phyloP scores from a whole-genome alignment of 2,888 invertebrate genomes.

The Acleris cristana region DNA sequence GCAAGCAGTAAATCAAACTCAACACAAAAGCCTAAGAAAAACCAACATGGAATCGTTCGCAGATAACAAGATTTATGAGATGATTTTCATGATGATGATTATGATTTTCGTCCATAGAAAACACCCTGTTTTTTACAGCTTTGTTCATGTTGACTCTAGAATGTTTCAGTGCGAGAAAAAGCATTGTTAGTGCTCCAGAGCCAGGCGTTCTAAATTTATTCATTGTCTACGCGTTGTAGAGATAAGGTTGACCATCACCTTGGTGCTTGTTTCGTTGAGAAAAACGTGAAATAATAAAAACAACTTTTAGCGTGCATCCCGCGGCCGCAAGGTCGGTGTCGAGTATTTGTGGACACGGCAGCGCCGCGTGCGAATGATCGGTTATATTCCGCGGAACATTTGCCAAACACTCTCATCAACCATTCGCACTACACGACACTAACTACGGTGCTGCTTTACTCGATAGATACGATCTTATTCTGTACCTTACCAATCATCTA shows the following conservation, averaged over 20 bases:
- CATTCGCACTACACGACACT: constrained; percentile 39
- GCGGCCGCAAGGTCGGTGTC: constrained; percentile 76
- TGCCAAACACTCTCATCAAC: constrained; percentile 55
- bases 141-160: neutral
- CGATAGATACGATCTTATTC: constrained; percentile 32
- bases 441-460: constrained; percentile 21
- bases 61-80: constrained; percentile 18
- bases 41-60: neutral
- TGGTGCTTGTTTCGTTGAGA: constrained; percentile 61
- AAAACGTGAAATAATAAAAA: constrained; percentile 77
- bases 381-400: constrained; percentile 63
- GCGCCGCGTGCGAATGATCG: constrained; percentile 63
- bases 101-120: constrained; percentile 8
- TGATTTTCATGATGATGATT: too few relatives aligned
- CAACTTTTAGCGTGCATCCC: constrained; percentile 70
- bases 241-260: constrained; percentile 70
- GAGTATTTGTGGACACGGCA: constrained; percentile 76
- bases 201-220: constrained; percentile 21
- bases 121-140: neutral
- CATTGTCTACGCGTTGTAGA: constrained; percentile 25
- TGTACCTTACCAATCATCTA: constrained; percentile 6
- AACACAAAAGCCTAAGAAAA: constrained; percentile 16
- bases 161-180: too few relatives aligned
- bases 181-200: constrained; percentile 10
- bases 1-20: neutral